Evolutionary conservation across 2,113 vertebrate species (phyloP).

Genomic region (Campylomormyrus tamandua): DNA sequence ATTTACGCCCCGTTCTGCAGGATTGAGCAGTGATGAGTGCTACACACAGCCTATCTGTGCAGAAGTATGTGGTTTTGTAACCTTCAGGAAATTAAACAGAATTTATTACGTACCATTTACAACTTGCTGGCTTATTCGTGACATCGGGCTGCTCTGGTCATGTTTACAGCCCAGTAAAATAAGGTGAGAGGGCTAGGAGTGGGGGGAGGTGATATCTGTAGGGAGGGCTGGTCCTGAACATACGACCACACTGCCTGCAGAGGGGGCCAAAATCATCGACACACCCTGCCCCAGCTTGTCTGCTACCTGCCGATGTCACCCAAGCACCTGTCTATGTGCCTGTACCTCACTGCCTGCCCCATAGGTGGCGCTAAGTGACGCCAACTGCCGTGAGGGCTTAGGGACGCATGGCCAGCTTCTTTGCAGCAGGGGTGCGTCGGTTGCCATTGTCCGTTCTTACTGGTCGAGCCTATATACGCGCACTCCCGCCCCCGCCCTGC

Average conservation of each 20-base stretch:
- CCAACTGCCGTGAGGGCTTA: neutral
- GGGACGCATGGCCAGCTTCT: slow-evolving; percentile 52
- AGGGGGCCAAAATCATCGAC: neutral
- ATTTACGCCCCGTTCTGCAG: slow-evolving; percentile 17
- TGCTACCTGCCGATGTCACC: neutral
- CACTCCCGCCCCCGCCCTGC: slow-evolving; percentile 58
- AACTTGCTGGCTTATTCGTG: slow-evolving; percentile 18
- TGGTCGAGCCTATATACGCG: slow-evolving; percentile 63
- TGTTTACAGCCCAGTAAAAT: neutral
- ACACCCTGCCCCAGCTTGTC: neutral
- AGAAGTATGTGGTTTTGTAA: slow-evolving; percentile 32
- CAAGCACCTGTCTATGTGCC: neutral
- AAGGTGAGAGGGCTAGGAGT: neutral
- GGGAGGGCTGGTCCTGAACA: neutral
- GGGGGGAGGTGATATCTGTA: neutral
- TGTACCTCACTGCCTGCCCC: slow-evolving; percentile 41
- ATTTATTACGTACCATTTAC: slow-evolving; percentile 30
- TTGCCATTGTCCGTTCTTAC: slow-evolving; percentile 72
- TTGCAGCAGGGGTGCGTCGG: slow-evolving; percentile 51
- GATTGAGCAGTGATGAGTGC: slow-evolving; percentile 35
- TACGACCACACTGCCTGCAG: neutral
- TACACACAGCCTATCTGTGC: slow-evolving; percentile 41
- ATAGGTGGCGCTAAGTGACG: slow-evolving; percentile 47
- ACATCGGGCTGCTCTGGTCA: neutral
- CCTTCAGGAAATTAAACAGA: slow-evolving; percentile 34